Evolutionary conservation across 2,888 invertebrate species (phyloP).

Genomic region (Tachina fera): DNA sequence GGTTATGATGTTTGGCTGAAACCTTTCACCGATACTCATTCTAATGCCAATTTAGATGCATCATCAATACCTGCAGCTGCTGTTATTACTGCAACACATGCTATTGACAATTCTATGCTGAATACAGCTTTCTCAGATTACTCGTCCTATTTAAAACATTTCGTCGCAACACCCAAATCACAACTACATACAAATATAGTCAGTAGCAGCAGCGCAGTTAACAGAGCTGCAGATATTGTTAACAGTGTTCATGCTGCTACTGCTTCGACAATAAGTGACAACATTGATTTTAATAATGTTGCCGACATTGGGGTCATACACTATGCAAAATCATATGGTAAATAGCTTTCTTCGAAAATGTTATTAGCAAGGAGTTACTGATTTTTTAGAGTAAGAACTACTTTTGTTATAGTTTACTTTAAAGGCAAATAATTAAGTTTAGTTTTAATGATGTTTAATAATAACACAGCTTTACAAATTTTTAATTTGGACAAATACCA

Average conservation of each 20-base stretch:
- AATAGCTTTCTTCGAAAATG: constrained; percentile 44
- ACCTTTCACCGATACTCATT: constrained; percentile 44
- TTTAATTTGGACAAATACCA: too few relatives aligned
- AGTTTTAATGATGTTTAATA: too few relatives aligned
- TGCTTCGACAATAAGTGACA: constrained; percentile 64
- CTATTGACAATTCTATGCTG: constrained; percentile 10
- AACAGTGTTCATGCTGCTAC: constrained; percentile 37
- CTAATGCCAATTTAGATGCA: neutral
- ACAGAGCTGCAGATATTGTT: constrained; percentile 8
- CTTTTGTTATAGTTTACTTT: too few relatives aligned
- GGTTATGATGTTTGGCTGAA: constrained; percentile 66
- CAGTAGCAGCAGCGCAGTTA: constrained; percentile 46
- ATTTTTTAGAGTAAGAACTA: neutral
- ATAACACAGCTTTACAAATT: too few relatives aligned
- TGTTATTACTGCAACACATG: constrained; percentile 7
- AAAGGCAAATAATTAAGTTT: too few relatives aligned
- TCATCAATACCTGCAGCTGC: constrained; percentile 2
- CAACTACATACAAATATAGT: constrained; percentile 69
- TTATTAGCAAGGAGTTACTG: neutral
- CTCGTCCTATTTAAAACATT: constrained; percentile 15
- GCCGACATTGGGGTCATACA: constrained; percentile 58
- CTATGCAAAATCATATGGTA: constrained; percentile 71
- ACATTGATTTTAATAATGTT: constrained; percentile 73
- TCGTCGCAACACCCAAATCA: constrained; percentile 39
- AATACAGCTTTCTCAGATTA: constrained; percentile 40